phyloP scores from a whole-genome alignment of 2,113 vertebrate species.

The Oncorhynchus keta region DNA sequence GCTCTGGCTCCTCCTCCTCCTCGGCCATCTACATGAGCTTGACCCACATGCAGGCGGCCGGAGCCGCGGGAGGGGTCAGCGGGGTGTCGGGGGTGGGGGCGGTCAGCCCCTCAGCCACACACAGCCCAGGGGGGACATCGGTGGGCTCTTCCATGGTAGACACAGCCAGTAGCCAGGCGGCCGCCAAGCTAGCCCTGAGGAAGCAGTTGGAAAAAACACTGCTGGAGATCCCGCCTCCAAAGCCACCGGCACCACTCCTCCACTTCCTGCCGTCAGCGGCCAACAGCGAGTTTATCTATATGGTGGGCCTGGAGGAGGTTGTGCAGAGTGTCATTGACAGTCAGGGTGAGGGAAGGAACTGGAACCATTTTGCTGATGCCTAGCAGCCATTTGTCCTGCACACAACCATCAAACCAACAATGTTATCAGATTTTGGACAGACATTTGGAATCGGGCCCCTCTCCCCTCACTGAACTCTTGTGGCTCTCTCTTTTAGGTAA shows the following conservation, averaged over 20 bases:
- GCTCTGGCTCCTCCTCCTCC: conserved; percentile 74
- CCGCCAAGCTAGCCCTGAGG: conserved; percentile 83
- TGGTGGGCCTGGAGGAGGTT: conserved; percentile 87
- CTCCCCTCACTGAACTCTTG: background rate
- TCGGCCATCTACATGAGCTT: conserved; percentile 88
- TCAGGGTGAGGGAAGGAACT: conserved; percentile 66
- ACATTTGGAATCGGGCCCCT: background rate
- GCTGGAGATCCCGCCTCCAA: conserved; percentile 84
- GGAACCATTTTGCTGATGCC: background rate
- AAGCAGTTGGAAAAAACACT: conserved; percentile 89
- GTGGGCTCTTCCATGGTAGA: conserved; percentile 68
- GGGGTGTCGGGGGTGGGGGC: conserved; percentile 49
- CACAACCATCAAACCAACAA: background rate
- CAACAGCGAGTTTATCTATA: conserved; percentile 89
- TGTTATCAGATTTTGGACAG: background rate
- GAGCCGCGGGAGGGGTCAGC: conserved; percentile 63
- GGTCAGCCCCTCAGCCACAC: conserved; percentile 72
- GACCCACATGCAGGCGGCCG: conserved; percentile 80
- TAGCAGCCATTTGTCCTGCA: background rate
- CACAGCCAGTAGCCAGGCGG: conserved; percentile 82
- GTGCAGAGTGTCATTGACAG: conserved; percentile 87
- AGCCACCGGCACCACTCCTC: conserved; percentile 80
- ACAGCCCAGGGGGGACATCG: conserved; percentile 68
- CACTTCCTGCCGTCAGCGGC: conserved; percentile 85
- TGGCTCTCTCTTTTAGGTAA: conserved; percentile 66